A percentile compares a stretch with the other conserved stretches of the same genome.
These are phyloP conservation scores for Diorhabda sublineata DNA, from an alignment of 1,140 invertebrate species.

Conservation along the genomic window DNA sequence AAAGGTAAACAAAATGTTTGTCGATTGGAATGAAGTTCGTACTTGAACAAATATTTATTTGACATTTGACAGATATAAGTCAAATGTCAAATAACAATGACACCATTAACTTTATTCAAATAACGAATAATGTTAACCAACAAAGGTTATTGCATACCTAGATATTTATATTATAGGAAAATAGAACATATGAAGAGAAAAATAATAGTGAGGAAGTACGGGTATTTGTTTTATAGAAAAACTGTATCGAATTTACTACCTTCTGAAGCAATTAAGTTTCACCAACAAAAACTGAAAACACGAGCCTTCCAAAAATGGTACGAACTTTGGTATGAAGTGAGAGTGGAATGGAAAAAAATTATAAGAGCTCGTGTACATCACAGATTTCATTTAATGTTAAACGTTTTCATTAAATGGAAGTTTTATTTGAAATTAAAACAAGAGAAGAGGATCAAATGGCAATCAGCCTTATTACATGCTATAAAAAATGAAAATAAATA, in stretches of 20 bases:
- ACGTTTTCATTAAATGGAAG: constrained; percentile 14
- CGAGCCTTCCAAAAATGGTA: constrained; percentile 9
- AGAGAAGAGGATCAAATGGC: constrained; percentile 8
- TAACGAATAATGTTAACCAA: neutral
- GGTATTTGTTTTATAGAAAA: neutral
- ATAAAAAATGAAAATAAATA: constrained; percentile 2
- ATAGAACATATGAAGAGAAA: neutral
- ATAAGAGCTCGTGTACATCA: constrained; percentile 21
- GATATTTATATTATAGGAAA: neutral
- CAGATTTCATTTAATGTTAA: constrained; percentile 7
- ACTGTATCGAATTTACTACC: neutral
- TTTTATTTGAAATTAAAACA: neutral
- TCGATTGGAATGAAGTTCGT: too few relatives aligned
- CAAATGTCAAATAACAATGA: too few relatives aligned
- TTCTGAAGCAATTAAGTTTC: neutral
- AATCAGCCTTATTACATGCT: constrained; percentile 12
- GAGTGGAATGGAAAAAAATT: constrained; percentile 16
- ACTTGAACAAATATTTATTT: too few relatives aligned
- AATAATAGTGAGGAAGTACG: neutral
- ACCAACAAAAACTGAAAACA: neutral
- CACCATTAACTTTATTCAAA: too few relatives aligned
- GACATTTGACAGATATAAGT: too few relatives aligned
- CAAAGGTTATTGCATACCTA: neutral
- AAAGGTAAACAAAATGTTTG: too few relatives aligned
- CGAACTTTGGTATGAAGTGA: constrained; percentile 18